Conservation (phyloP, 1,140 invertebrate genomes). For the Drosophila erecta region DNA sequence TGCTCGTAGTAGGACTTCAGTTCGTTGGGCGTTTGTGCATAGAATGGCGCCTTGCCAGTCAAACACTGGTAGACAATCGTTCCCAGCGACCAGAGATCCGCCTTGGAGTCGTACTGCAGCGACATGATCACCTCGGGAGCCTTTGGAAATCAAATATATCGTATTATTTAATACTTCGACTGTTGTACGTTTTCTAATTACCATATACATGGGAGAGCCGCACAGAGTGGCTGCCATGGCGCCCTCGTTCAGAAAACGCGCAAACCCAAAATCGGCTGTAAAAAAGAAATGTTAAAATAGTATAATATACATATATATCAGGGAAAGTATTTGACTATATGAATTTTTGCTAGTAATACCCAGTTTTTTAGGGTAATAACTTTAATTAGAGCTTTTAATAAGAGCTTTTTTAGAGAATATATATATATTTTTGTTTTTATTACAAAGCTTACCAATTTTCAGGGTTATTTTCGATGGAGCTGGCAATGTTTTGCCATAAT, state of each 20-base stretch:
- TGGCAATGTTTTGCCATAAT: conserved; percentile 91
- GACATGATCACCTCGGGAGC: conserved; percentile 99
- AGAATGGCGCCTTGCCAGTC: conserved; percentile 99
- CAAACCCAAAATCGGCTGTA: conserved; percentile 99
- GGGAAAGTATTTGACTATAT: background rate
- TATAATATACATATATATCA: too few species aligned
- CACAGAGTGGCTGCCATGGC: conserved; percentile 99
- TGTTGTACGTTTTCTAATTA: conserved; percentile 64
- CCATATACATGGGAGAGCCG: conserved; percentile 99
- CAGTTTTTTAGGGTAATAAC: background rate
- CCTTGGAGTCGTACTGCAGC: conserved; percentile 99
- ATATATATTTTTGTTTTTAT: too few species aligned
- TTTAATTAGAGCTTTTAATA: background rate
- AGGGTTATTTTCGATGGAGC: conserved; percentile 95
- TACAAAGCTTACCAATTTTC: conserved; percentile 89
- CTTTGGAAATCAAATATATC: conserved; percentile 85
- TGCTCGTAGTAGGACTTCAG: conserved; percentile 99
- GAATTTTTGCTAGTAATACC: background rate
- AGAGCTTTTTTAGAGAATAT: background rate
- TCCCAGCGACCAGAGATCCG: conserved; percentile 99
- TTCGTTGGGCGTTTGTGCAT: conserved; percentile 98
- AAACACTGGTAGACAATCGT: conserved; percentile 99
- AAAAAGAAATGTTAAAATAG: conserved; percentile 7
- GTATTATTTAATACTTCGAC: background rate
- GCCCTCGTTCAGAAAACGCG: conserved; percentile 98